Evolutionary conservation across 2,888 invertebrate species (phyloP).

Genomic region (Trissoscelio sp.): DNA sequence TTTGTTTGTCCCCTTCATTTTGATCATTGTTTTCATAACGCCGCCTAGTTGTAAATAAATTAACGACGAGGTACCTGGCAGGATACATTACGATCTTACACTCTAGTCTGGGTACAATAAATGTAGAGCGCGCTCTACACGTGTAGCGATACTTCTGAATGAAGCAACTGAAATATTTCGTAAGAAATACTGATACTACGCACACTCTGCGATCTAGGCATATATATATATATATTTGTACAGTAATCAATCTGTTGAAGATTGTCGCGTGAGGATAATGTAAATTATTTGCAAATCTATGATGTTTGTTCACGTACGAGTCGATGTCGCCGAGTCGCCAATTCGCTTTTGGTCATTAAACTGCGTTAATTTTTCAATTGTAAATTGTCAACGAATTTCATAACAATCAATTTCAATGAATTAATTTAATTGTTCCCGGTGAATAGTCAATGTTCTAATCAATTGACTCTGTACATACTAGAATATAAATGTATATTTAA

Average conservation of each 20-base stretch:
- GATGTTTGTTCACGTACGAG: slow-evolving; percentile 16
- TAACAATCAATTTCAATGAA: background rate
- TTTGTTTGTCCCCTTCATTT: background rate
- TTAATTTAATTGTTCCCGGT: background rate
- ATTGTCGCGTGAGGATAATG: slow-evolving; percentile 41
- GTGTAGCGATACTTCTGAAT: slow-evolving; percentile 58
- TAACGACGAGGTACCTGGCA: slow-evolving; percentile 57
- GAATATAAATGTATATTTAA: background rate
- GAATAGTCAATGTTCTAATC: background rate
- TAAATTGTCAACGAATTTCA: background rate
- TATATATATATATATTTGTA: slow-evolving; percentile 59
- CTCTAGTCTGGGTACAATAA: slow-evolving; percentile 66
- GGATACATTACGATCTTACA: slow-evolving; percentile 61
- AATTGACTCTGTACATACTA: background rate
- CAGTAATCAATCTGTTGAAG: slow-evolving; percentile 59
- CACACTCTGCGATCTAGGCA: slow-evolving; percentile 55
- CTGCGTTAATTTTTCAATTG: background rate
- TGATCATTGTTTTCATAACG: slow-evolving; percentile 27
- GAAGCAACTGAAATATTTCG: slow-evolving; percentile 64
- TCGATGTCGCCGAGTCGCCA: slow-evolving; percentile 18
- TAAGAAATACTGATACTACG: slow-evolving; percentile 65
- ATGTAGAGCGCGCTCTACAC: slow-evolving; percentile 53
- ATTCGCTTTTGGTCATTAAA: slow-evolving; percentile 23
- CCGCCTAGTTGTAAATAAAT: slow-evolving; percentile 24
- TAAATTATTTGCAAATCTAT: slow-evolving; percentile 31